Conservation (phyloP, 2,888 invertebrate genomes). For the Vanessa cardui region DNA sequence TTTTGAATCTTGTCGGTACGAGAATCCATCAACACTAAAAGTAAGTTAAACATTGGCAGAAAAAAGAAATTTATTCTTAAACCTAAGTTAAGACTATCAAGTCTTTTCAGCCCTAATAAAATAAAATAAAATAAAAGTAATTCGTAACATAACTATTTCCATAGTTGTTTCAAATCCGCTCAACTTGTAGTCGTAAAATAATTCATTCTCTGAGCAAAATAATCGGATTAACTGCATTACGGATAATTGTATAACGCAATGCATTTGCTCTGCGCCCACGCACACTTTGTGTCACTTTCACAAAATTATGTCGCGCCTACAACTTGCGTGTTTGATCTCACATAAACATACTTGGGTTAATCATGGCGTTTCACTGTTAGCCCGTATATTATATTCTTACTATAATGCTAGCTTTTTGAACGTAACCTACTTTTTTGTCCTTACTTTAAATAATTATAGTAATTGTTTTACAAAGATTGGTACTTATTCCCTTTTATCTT, state of each 20-base stretch:
- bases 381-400: conserved; percentile 32
- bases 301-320: conserved; percentile 67
- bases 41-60: too few relatives aligned
- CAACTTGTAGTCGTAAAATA: conserved; percentile 48
- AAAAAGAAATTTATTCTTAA: too few relatives aligned
- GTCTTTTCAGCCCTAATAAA: too few relatives aligned
- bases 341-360: conserved; percentile 63
- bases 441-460: too few relatives aligned
- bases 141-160: neutral
- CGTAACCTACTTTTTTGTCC: too few relatives aligned
- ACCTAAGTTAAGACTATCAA: too few relatives aligned
- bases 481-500: too few relatives aligned
- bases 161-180: conserved; percentile 39
- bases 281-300: conserved; percentile 69
- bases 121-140: too few relatives aligned
- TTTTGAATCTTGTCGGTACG: too few relatives aligned
- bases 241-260: conserved; percentile 50
- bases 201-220: conserved; percentile 49
- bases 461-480: too few relatives aligned
- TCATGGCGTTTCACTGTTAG: conserved; percentile 58
- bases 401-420: neutral
- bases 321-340: conserved; percentile 61
- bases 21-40: too few relatives aligned
- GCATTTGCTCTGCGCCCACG: conserved; percentile 64
- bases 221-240: conserved; percentile 68